Evolutionary conservation across 2,797 vertebrate species (phyloP).

Genomic region (Phalloptychus januarius): DNA sequence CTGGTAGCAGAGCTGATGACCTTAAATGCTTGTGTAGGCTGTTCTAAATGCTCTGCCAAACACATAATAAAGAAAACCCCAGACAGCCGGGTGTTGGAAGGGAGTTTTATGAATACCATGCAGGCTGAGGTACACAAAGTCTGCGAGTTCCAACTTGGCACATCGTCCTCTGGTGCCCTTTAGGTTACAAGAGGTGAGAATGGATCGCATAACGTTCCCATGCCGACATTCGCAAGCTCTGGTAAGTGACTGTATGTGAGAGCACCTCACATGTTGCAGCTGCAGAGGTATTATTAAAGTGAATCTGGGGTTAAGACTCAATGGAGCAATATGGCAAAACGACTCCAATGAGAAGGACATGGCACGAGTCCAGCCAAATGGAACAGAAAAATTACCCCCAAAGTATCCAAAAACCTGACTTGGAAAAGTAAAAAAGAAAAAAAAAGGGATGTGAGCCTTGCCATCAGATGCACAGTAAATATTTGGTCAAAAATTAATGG

Average conservation of each 20-base stretch:
- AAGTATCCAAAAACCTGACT: slow-evolving; percentile 65
- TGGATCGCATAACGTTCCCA: slow-evolving; percentile 35
- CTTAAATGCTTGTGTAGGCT: slow-evolving; percentile 67
- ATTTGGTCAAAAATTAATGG: slow-evolving; percentile 81
- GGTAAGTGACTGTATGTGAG: slow-evolving; percentile 33
- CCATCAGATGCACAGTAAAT: slow-evolving; percentile 78
- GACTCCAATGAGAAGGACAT: slow-evolving; percentile 69
- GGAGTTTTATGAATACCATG: slow-evolving; percentile 66
- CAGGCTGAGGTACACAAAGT: slow-evolving; percentile 45
- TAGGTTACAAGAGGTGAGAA: slow-evolving; percentile 63
- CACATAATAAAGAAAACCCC: slow-evolving; percentile 68
- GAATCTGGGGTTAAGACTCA: slow-evolving; percentile 69
- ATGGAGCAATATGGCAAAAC: slow-evolving; percentile 69
- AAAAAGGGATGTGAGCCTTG: slow-evolving; percentile 63
- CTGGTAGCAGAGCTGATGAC: slow-evolving; percentile 67
- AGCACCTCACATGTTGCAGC: slow-evolving; percentile 36
- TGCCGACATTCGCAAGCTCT: slow-evolving; percentile 54
- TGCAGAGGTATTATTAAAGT: slow-evolving; percentile 62
- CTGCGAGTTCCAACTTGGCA: slow-evolving; percentile 49
- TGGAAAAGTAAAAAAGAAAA: slow-evolving; percentile 59
- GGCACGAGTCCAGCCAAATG: slow-evolving; percentile 65
- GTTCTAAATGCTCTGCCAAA: slow-evolving; percentile 67
- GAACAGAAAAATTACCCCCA: slow-evolving; percentile 69
- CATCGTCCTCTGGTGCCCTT: slow-evolving; percentile 55
- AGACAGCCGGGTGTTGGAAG: slow-evolving; percentile 72